Percentiles rank a stretch among this genome's conserved stretches.
phyloP scores from a whole-genome alignment of 2,797 vertebrate genomes.

The Siniperca scherzeri region DNA sequence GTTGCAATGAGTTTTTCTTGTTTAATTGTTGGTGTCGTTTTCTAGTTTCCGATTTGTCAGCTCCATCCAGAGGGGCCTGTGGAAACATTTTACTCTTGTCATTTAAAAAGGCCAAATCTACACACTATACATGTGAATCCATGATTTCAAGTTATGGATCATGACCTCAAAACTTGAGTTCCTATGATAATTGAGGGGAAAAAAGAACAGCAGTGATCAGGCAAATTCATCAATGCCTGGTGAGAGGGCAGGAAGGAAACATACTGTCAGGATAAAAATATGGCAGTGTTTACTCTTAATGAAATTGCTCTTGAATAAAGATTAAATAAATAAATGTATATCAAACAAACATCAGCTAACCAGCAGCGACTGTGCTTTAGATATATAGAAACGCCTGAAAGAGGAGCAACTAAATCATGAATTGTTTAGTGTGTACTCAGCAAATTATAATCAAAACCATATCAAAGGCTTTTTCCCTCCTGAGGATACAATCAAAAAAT shows the following conservation, averaged over 20 bases:
- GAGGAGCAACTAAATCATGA: conserved; percentile 37
- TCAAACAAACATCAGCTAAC: conserved; percentile 7
- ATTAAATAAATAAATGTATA: conserved; percentile 29
- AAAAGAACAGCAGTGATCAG: background rate
- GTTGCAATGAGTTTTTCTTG: background rate
- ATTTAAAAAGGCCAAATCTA: background rate
- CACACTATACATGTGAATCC: background rate
- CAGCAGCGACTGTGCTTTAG: background rate
- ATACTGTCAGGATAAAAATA: background rate
- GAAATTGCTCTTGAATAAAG: conserved; percentile 28
- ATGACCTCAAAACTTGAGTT: background rate
- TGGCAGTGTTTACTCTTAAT: conserved; percentile 25
- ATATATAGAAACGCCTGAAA: conserved; percentile 27
- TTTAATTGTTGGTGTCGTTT: background rate
- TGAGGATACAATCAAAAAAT: conserved; percentile 72
- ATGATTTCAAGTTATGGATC: background rate
- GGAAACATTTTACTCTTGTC: background rate
- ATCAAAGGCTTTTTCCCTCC: conserved; percentile 65
- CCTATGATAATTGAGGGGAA: background rate
- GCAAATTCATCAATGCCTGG: background rate
- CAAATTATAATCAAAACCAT: conserved; percentile 68
- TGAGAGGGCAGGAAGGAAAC: conserved; percentile 4
- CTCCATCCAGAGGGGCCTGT: background rate
- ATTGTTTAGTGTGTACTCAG: conserved; percentile 59
- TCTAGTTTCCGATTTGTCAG: background rate